These are phyloP conservation scores for Bradypus variegatus DNA, from an alignment of 2,797 vertebrate species.

Conservation along the genomic window DNA sequence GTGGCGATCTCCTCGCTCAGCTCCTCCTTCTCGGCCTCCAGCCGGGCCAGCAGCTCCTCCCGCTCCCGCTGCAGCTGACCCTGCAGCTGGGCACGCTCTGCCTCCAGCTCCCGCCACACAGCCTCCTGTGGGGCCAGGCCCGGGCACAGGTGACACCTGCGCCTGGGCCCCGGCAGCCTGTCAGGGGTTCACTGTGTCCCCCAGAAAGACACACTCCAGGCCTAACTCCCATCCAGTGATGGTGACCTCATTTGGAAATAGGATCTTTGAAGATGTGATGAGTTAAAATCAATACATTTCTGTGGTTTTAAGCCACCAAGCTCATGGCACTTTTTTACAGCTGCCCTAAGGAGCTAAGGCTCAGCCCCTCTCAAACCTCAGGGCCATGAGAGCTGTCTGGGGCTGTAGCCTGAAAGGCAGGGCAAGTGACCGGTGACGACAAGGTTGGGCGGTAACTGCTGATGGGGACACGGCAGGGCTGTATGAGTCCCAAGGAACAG, in stretches of 20 bases:
- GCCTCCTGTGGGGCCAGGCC: constrained; percentile 74
- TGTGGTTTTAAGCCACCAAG: too few relatives aligned
- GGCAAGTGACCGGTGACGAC: neutral
- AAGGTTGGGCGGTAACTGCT: neutral
- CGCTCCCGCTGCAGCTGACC: constrained; percentile 76
- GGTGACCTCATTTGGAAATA: too few relatives aligned
- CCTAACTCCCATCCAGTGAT: too few relatives aligned
- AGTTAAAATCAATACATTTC: too few relatives aligned
- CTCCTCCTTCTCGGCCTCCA: constrained; percentile 80
- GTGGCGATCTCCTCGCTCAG: constrained; percentile 79
- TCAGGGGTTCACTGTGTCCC: too few relatives aligned
- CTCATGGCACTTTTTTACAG: too few relatives aligned
- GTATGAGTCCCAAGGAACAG: neutral
- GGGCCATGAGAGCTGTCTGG: neutral
- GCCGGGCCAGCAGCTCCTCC: constrained; percentile 79
- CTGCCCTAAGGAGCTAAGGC: too few relatives aligned
- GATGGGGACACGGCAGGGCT: rapidly evolving
- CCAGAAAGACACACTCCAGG: too few relatives aligned
- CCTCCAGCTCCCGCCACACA: constrained; percentile 76
- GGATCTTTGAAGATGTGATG: too few relatives aligned
- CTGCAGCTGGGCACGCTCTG: constrained; percentile 75
- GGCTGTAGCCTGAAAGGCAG: neutral
- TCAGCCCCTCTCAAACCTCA: neutral
- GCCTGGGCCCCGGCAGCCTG: neutral
- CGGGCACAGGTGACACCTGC: neutral